A percentile compares a stretch with the other conserved stretches of the same genome.
Conservation (phyloP, 1,140 invertebrate genomes). For the Gryon sp. region DNA sequence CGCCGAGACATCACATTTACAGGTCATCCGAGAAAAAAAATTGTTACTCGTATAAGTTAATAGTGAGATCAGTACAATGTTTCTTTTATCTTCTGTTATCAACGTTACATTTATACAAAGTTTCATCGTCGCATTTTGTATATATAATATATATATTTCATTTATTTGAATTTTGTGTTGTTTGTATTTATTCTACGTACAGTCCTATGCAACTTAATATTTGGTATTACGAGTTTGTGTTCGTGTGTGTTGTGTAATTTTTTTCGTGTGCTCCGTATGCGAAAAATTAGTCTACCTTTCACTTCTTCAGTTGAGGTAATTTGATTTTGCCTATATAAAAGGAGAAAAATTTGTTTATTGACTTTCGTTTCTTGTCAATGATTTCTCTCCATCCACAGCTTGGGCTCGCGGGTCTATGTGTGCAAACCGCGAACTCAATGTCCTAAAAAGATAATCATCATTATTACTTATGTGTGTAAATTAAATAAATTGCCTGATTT, state of each 20-base stretch:
- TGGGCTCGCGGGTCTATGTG: slow-evolving; percentile 61
- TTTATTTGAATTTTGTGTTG: slow-evolving; percentile 3
- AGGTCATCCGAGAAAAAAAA: slow-evolving; percentile 51
- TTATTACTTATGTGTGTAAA: no score
- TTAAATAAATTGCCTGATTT: neutral
- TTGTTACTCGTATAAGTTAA: slow-evolving; percentile 58
- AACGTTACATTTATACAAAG: slow-evolving; percentile 75
- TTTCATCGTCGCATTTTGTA: slow-evolving; percentile 49
- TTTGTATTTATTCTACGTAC: slow-evolving; percentile 52
- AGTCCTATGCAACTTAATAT: slow-evolving; percentile 73
- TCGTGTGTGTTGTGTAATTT: slow-evolving; percentile 51
- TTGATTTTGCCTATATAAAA: slow-evolving; percentile 79
- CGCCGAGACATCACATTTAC: slow-evolving; percentile 54
- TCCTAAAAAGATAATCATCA: slow-evolving; percentile 62
- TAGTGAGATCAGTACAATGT: slow-evolving; percentile 74
- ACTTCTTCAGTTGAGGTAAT: slow-evolving; percentile 77
- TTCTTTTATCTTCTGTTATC: slow-evolving; percentile 52
- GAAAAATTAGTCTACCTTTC: slow-evolving; percentile 58
- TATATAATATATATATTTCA: slow-evolving; percentile 34
- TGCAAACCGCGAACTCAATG: slow-evolving; percentile 61
- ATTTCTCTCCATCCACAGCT: slow-evolving; percentile 64
- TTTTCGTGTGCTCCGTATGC: slow-evolving; percentile 46
- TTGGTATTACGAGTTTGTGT: slow-evolving; percentile 70
- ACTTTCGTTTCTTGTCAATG: slow-evolving; percentile 76
- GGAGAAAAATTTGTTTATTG: slow-evolving; percentile 77